Evolutionary conservation across 2,113 vertebrate species (phyloP).

Genomic region (Ictalurus furcatus): DNA sequence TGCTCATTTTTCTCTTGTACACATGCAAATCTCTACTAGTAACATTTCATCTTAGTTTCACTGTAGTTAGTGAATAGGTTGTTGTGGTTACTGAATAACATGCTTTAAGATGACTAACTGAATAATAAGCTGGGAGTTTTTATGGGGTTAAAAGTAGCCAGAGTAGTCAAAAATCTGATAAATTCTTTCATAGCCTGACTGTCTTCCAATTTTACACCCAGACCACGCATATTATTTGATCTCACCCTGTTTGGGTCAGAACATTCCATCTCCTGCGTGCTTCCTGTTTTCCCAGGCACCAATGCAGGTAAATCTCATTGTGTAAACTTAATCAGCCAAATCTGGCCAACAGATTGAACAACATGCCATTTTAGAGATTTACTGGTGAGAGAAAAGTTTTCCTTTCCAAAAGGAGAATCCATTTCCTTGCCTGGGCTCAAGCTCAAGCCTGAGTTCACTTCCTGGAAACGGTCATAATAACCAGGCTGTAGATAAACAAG

Average conservation of each 20-base stretch:
- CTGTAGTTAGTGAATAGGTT: neutral
- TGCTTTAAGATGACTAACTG: neutral
- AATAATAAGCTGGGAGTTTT: neutral
- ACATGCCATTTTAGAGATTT: constrained; percentile 20
- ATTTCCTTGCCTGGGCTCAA: constrained; percentile 61
- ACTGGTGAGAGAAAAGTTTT: constrained; percentile 31
- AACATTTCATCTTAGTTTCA: neutral
- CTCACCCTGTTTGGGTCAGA: constrained; percentile 15
- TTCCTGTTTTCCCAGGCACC: constrained; percentile 53
- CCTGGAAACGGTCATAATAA: constrained; percentile 72
- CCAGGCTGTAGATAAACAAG: constrained; percentile 66
- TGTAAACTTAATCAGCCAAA: constrained; percentile 42
- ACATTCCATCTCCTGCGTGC: constrained; percentile 35
- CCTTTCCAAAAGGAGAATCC: constrained; percentile 47
- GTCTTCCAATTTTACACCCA: neutral
- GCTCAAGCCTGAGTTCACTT: constrained; percentile 69
- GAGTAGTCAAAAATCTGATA: neutral
- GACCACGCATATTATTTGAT: neutral
- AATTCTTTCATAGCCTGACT: neutral
- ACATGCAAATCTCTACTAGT: neutral
- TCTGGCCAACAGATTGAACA: constrained; percentile 31
- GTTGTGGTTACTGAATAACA: neutral
- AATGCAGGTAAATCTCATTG: constrained; percentile 41
- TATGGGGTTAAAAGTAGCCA: neutral
- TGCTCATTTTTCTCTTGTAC: neutral